phyloP scores from a whole-genome alignment of 2,797 vertebrate genomes.

The Sebastiscus albofasciatus region DNA sequence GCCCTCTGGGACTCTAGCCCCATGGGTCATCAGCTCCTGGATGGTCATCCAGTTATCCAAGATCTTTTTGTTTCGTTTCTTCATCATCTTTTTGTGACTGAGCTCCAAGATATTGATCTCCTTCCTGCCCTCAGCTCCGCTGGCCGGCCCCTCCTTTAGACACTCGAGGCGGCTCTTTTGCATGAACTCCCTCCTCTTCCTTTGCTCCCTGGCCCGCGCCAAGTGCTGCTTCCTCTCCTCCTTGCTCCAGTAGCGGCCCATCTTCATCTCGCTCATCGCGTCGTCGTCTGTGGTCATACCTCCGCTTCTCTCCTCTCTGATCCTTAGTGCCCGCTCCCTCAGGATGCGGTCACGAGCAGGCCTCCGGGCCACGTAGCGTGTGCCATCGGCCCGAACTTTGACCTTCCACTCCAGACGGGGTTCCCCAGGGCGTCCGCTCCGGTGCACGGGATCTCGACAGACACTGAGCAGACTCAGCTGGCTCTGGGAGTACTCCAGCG shows the following conservation, averaged over 20 bases:
- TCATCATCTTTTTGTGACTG: conserved; percentile 99
- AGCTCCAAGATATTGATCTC: conserved; percentile 96
- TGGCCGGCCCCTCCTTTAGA: conserved; percentile 87
- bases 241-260: conserved; percentile 98
- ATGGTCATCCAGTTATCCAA: conserved; percentile 99
- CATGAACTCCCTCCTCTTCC: conserved; percentile 94
- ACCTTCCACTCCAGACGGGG: conserved; percentile 96
- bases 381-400: conserved; percentile 93
- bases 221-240: conserved; percentile 96
- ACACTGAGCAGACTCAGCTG: conserved; percentile 93
- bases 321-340: conserved; percentile 93
- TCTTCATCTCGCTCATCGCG: conserved; percentile 95
- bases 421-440: conserved; percentile 76
- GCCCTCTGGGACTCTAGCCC: conserved; percentile 92
- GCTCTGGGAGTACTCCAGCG: conserved; percentile 94
- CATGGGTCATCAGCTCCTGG: conserved; percentile 98
- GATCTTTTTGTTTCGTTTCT: conserved; percentile 97
- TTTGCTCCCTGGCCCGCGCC: conserved; percentile 92
- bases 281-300: conserved; percentile 96
- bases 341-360: conserved; percentile 94
- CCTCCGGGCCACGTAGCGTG: conserved; percentile 92
- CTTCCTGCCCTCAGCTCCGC: conserved; percentile 86
- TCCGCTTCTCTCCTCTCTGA: conserved; percentile 94
- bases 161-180: conserved; percentile 93
- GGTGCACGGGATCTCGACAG: conserved; percentile 86